These are phyloP conservation scores for Pangasius macronema DNA, from an alignment of 2,797 vertebrate genomes.

Conservation along the genomic window DNA sequence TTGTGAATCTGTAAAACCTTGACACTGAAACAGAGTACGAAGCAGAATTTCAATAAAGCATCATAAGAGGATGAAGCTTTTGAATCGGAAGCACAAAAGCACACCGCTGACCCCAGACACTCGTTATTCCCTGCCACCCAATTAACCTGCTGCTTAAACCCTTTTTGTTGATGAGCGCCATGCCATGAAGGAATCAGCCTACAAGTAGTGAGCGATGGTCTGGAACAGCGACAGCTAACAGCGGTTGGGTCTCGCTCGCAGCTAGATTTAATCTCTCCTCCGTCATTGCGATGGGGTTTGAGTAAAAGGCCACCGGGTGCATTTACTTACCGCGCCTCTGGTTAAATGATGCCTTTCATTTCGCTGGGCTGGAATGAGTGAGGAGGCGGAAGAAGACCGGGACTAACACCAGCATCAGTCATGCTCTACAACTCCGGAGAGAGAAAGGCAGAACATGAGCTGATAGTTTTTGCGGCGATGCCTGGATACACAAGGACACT, in stretches of 20 bases:
- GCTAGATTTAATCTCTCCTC: slow-evolving; percentile 56
- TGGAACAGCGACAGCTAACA: not conserved
- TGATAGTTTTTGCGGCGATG: not conserved
- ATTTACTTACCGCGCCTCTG: slow-evolving; percentile 55
- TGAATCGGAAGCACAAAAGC: not conserved
- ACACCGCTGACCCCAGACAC: not conserved
- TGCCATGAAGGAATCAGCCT: not conserved
- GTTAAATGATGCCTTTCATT: slow-evolving; percentile 58
- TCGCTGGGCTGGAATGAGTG: slow-evolving; percentile 27
- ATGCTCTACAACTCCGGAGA: not conserved
- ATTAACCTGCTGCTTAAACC: slow-evolving; percentile 33
- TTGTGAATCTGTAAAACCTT: not conserved
- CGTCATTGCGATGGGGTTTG: slow-evolving; percentile 49
- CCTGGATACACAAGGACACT: not conserved
- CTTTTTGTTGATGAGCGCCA: slow-evolving; percentile 9
- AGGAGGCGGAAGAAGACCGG: not conserved
- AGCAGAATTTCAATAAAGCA: not conserved
- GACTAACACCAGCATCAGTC: slow-evolving; percentile 35
- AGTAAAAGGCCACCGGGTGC: slow-evolving; percentile 52
- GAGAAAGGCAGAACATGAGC: not conserved
- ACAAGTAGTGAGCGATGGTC: not conserved
- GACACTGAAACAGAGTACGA: not conserved
- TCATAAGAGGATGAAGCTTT: not conserved
- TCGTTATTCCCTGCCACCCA: slow-evolving; percentile 2
- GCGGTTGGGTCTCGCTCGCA: slow-evolving; percentile 1